Evolutionary conservation across 2,113 vertebrate species (phyloP), one percentile per base, ranked within the genome.

Genomic region (Lophius piscatorius): DNA sequence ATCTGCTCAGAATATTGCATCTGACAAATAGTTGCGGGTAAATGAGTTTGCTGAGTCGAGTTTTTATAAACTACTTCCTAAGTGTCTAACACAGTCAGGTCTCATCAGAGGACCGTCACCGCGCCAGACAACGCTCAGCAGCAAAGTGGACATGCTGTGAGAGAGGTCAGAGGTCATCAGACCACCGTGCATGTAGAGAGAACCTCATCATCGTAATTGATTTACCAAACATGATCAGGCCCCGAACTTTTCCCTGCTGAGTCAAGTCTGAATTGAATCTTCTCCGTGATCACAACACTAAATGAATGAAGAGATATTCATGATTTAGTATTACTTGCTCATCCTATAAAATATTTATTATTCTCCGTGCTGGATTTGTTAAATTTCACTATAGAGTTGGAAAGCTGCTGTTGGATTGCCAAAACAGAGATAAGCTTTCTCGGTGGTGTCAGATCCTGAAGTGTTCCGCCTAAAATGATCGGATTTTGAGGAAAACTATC

Each of bases 31-130:
- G 64, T 48, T 42, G 39, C 44, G 40, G 47, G 48, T 66, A 52
- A 69, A 81, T 60, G 59, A 62, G 77, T 80, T 77, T 80, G 80
- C 76, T 67, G 80, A 80, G 76, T 72, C 50, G 38, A 55, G 64
- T 63, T 74, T 85, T 83, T 80, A 78, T 75, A 70, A 52, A 62
- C 62, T 60, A 34, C 63, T 76, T 74, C 73, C 50, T 49, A 54
- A 62, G 52, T 80, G 81, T 86, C 85, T 76, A 56, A 71, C 2
- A 33, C 14, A 23, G 24, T 84, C 74, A 60, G 54, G 61, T 55
- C 64, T 82, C 59, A 83, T 85, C 79, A 69, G 52, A 84, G 75
- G 79, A 61, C 18, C 63, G 78, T 76, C 73, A 33, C 57, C 13
- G 55, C 23, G 49, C 59, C 60, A 70, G 67, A 75, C 58, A 61